Evolutionary conservation across 2,113 vertebrate genomes (phyloP).

Genomic region (Cygnus atratus): DNA sequence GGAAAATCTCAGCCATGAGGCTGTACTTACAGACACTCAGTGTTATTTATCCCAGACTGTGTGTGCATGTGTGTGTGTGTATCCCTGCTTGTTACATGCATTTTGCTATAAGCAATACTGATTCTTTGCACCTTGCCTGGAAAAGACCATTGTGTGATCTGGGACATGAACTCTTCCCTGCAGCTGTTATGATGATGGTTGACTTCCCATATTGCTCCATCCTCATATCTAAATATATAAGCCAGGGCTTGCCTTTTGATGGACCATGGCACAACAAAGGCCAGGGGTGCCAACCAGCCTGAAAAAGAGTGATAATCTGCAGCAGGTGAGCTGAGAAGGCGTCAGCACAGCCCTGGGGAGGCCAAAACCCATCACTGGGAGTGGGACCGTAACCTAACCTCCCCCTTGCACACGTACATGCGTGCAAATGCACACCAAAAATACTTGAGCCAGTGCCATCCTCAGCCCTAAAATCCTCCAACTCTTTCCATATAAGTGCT

Average conservation of each 20-base stretch:
- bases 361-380: not conserved
- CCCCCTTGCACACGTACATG: accelerated
- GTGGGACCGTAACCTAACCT: not conserved
- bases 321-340: not conserved
- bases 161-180: accelerated
- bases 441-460: not conserved
- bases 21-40: not conserved
- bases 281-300: not conserved
- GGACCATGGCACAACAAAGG: not conserved
- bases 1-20: not conserved
- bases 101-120: not conserved
- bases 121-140: not conserved
- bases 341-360: not conserved
- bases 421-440: not conserved
- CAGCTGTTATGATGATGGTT: accelerated
- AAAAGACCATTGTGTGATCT: not conserved
- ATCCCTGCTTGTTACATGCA: not conserved
- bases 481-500: slow-evolving; percentile 20
- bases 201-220: not conserved
- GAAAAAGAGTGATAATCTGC: not conserved
- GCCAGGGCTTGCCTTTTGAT: not conserved
- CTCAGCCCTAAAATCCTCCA: not conserved
- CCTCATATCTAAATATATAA: not conserved
- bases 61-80: accelerated
- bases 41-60: not conserved